These are phyloP conservation scores for Nymphalis polychloros DNA, from an alignment of 2,888 invertebrate species.

Conservation along the genomic window DNA sequence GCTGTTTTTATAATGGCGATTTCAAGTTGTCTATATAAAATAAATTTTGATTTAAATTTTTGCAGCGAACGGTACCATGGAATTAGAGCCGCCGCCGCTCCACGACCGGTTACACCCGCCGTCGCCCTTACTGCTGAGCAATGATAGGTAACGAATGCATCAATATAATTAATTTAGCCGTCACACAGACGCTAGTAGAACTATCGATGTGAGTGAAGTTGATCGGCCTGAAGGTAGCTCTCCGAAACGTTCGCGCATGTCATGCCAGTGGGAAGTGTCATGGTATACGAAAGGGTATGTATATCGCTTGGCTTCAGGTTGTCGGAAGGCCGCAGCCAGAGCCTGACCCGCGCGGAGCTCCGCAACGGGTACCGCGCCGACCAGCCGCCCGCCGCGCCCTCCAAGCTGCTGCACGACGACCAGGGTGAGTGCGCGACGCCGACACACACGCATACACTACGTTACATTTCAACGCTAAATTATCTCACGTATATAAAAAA, in stretches of 20 bases:
- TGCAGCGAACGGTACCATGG: constrained; percentile 65
- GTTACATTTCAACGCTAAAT: not conserved
- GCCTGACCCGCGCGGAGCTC: constrained; percentile 69
- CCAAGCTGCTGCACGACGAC: constrained; percentile 67
- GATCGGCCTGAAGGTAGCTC: no score
- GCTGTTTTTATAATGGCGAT: no score
- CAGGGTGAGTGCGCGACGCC: constrained; percentile 57
- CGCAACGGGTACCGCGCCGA: constrained; percentile 61
- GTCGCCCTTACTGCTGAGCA: constrained; percentile 63
- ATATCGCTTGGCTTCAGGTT: constrained; percentile 47
- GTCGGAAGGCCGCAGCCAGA: constrained; percentile 71
- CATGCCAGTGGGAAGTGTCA: not conserved
- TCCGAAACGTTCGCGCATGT: no score
- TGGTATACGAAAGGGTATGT: no score
- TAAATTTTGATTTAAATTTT: constrained; percentile 33
- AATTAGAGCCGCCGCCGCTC: constrained; percentile 65
- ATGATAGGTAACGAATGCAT: constrained; percentile 55
- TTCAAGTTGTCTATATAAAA: no score
- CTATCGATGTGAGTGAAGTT: not conserved
- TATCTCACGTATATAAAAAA: not conserved
- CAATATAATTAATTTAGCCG: not conserved
- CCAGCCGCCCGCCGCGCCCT: constrained; percentile 41
- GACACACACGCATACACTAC: constrained; percentile 3
- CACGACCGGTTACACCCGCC: constrained; percentile 69
- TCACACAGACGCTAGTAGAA: not conserved